Evolutionary conservation across 2,797 vertebrate species (phyloP).

Genomic region (Brachyalestes nurse): DNA sequence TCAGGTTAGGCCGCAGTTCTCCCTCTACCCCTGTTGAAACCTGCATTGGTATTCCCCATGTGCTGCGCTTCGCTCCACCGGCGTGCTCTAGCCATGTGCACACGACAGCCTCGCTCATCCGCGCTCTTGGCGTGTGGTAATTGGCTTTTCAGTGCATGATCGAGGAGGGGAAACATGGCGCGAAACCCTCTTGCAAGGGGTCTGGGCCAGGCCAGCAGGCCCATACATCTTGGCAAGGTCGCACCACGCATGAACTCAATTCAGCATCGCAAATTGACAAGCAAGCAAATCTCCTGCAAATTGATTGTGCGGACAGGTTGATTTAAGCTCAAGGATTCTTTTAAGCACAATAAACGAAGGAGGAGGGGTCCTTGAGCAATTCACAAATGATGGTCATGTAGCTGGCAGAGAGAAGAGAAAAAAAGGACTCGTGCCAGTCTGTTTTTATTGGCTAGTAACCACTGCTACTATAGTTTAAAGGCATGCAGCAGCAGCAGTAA

Average conservation of each 20-base stretch:
- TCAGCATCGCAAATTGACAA: slow-evolving; percentile 69
- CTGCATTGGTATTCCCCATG: slow-evolving; percentile 56
- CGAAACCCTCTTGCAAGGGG: slow-evolving; percentile 52
- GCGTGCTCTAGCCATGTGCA: slow-evolving; percentile 13
- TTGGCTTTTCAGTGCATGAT: slow-evolving; percentile 70
- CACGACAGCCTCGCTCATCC: slow-evolving; percentile 62
- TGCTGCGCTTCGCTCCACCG: slow-evolving; percentile 10
- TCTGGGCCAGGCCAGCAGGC: slow-evolving; percentile 35
- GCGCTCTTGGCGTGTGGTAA: slow-evolving; percentile 63
- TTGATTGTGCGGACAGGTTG: slow-evolving; percentile 63
- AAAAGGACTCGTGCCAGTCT: slow-evolving; percentile 1
- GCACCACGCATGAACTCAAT: slow-evolving; percentile 67
- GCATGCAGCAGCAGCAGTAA: neutral
- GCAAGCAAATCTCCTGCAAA: slow-evolving; percentile 67
- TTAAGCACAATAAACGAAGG: slow-evolving; percentile 44
- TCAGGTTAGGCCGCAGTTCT: slow-evolving; percentile 64
- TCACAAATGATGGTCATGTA: slow-evolving; percentile 6
- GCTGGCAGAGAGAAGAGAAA: neutral
- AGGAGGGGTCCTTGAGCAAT: slow-evolving; percentile 5
- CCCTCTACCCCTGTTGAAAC: neutral
- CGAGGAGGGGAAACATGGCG: slow-evolving; percentile 50
- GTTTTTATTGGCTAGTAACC: slow-evolving; percentile 24
- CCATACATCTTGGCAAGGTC: slow-evolving; percentile 56
- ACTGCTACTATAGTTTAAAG: slow-evolving; percentile 11
- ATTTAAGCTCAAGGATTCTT: slow-evolving; percentile 67